Conservation (phyloP, 1,140 invertebrate species). For the Ips nitidus region DNA sequence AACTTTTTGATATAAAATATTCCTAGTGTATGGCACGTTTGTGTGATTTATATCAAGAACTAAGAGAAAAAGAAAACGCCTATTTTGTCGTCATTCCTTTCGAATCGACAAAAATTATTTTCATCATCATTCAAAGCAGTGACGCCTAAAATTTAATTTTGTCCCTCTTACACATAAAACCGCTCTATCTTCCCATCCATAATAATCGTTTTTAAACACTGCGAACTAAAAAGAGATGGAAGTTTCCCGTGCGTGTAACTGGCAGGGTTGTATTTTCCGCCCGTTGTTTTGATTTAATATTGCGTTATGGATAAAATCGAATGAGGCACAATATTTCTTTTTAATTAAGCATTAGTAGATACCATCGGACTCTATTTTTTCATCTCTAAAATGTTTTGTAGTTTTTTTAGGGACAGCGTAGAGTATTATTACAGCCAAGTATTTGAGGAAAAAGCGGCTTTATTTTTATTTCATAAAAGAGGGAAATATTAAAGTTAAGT, state of each 20-base stretch:
- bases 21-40: too few species aligned
- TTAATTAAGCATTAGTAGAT: constrained; percentile 26
- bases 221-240: constrained; percentile 13
- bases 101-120: constrained; percentile 13
- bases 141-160: constrained; percentile 22
- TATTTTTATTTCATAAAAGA: constrained; percentile 13
- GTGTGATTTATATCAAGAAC: not conserved
- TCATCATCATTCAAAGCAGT: constrained; percentile 24
- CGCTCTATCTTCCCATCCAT: constrained; percentile 22
- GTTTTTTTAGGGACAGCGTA: constrained; percentile 3
- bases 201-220: constrained; percentile 22
- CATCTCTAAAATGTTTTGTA: not conserved
- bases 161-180: constrained; percentile 20
- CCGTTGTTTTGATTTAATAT: constrained; percentile 29
- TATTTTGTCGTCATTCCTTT: not conserved
- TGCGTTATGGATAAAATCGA: constrained; percentile 27
- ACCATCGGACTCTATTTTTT: constrained; percentile 18
- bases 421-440: constrained; percentile 4
- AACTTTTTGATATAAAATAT: too few species aligned
- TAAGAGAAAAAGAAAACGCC: not conserved
- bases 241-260: constrained; percentile 10
- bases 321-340: constrained; percentile 27
- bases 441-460: not conserved
- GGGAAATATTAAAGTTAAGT: constrained; percentile 10
- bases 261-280: constrained; percentile 20